These are phyloP conservation scores for Bos javanicus DNA, from an alignment of 2,113 vertebrate species.

Conservation along the genomic window DNA sequence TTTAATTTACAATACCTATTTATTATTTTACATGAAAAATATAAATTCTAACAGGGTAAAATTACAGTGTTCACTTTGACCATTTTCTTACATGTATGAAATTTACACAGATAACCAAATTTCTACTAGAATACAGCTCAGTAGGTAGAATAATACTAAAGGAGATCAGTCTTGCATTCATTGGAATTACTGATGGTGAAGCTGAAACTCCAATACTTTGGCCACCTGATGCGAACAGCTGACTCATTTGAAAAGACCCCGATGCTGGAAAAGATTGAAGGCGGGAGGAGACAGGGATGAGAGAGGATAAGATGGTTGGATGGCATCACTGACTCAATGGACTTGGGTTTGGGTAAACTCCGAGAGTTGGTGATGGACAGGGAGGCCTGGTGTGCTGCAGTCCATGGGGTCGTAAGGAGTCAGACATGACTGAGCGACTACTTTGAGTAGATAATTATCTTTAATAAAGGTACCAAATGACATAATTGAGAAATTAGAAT, in stretches of 20 bases:
- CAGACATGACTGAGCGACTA: accelerated
- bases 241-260: background rate
- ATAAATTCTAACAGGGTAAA: background rate
- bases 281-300: accelerated
- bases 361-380: background rate
- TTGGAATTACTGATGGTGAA: background rate
- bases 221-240: background rate
- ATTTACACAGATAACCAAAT: background rate
- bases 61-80: background rate
- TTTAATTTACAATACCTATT: background rate
- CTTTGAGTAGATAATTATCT: background rate
- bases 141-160: background rate
- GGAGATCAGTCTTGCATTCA: background rate
- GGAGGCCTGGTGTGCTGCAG: background rate
- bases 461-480: background rate
- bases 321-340: background rate
- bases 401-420: background rate
- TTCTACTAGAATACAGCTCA: background rate
- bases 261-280: background rate
- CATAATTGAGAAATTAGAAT: background rate
- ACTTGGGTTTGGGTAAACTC: background rate
- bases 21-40: background rate
- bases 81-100: background rate
- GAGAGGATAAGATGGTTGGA: background rate
- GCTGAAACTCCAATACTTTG: background rate